Conservation (phyloP, 1,140 invertebrate genomes). For the Diachasmimorpha longicaudata region DNA sequence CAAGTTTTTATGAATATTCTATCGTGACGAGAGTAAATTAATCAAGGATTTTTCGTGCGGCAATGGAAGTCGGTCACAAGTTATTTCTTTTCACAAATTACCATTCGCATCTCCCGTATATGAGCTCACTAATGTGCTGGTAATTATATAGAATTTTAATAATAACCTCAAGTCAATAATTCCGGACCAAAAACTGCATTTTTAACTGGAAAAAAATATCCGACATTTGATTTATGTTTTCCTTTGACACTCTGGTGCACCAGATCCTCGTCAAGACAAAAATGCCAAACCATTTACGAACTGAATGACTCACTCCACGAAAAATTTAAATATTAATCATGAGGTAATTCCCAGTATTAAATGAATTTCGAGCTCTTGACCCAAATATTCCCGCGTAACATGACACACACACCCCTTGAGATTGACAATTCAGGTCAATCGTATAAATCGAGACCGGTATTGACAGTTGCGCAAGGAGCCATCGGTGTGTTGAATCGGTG, state of each 20-base stretch:
- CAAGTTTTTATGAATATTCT: not conserved
- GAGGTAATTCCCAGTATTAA: not conserved
- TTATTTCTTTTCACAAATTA: not conserved
- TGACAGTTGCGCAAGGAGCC: not conserved
- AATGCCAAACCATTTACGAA: no score
- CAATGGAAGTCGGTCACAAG: not conserved
- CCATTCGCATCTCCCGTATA: not conserved
- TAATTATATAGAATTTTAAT: not conserved
- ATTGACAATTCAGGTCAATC: not conserved
- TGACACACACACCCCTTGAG: not conserved
- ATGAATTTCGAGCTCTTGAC: constrained; percentile 8
- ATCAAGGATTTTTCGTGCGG: not conserved
- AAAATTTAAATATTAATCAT: no score
- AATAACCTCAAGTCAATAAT: no score
- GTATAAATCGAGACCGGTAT: not conserved
- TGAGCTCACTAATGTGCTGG: not conserved
- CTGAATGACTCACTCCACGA: no score
- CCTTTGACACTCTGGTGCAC: no score
- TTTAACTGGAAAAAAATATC: no score
- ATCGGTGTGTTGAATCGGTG: constrained; percentile 12
- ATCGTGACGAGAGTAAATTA: not conserved
- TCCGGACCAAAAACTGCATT: no score
- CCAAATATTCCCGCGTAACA: not conserved
- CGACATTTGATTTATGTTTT: no score
- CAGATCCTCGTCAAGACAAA: no score